Evolutionary conservation across 1,140 invertebrate species (phyloP).

Genomic region (Mactra quadrangularis): DNA sequence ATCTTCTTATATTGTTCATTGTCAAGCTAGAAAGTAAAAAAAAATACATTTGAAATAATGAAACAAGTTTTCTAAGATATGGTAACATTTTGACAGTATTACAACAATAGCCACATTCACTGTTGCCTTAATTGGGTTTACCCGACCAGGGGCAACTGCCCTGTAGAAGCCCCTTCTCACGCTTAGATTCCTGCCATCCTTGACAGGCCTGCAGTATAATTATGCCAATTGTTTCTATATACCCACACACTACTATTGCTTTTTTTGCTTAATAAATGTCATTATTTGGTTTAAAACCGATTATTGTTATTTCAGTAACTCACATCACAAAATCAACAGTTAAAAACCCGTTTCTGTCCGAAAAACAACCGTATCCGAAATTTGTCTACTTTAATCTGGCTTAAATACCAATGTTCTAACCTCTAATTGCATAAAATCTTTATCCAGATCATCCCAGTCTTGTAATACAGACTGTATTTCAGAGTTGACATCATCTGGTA

Average conservation of each 20-base stretch:
- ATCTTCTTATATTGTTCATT: slow-evolving; percentile 92
- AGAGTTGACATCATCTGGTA: neutral
- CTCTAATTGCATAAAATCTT: slow-evolving; percentile 48
- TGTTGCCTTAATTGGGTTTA: neutral
- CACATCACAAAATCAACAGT: no score
- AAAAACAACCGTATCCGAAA: no score
- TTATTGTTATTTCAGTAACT: no score
- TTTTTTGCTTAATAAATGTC: no score
- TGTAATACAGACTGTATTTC: slow-evolving; percentile 23
- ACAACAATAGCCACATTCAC: neutral
- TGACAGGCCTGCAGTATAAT: no score
- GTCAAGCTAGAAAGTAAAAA: slow-evolving; percentile 68
- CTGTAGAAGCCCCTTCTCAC: neutral
- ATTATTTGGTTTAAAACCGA: no score
- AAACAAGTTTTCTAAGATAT: neutral
- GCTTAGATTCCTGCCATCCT: no score
- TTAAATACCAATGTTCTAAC: no score
- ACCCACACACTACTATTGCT: no score
- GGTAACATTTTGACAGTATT: neutral
- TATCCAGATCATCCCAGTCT: slow-evolving; percentile 46
- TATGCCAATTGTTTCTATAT: no score
- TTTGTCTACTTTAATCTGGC: no score
- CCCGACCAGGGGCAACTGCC: neutral
- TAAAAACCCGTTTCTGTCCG: no score
- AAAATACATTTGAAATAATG: slow-evolving; percentile 2